Base-by-base conservation (phyloP, 2,113 vertebrate species). In the Anthoscopus minutus region DNA sequence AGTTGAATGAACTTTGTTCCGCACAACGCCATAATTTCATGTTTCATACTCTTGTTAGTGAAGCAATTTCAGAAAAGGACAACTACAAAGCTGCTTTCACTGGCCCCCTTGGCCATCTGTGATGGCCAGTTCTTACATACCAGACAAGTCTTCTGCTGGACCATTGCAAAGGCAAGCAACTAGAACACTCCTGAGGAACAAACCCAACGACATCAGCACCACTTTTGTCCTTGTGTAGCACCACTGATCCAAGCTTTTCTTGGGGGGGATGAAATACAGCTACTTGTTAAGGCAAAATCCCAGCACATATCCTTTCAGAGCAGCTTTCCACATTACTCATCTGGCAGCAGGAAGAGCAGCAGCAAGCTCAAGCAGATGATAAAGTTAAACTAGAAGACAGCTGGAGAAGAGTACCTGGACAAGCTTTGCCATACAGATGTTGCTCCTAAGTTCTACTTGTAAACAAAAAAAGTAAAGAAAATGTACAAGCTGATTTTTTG, bases 51-150 rank as follows among this genome's bases (percentile, higher is more conserved):
- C 72, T 54, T 60, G n/a, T 57, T 61, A 91, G 72, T 18, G 54
- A 62, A 86, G 56, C 21, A 61, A 54, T 62, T 94, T 77, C 37
- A 25, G 11, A 81, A 21, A 48, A 66, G 31, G 79, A 50, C 56
- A 48, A 35, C 72, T 88, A 31, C 69, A 67, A 47, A 88, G 85
- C 37, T 84, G 48, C 77, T 96, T 81, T 71, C 81, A 51, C n/a
- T 72, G 88, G 47, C 60, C 81, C 42, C 74, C 35, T 16, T 13
- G 40, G 30, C 3, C 0, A 51, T 66, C 47, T 64, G 23, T 1
- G 22, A 70, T 11, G 74, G 24, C 74, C 42, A 37, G 1, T n/a
- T 45, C 76, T 53, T 16, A 67, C 73, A 60, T 9, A 86, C 48
- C 44, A 67, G n/a, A 35, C 18, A 13, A 2, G 0, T 38, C 62